Percentiles rank a stretch among this genome's conserved stretches.
Evolutionary conservation across 2,113 vertebrate genomes (phyloP).

Genomic region (Xenopus laevis): DNA sequence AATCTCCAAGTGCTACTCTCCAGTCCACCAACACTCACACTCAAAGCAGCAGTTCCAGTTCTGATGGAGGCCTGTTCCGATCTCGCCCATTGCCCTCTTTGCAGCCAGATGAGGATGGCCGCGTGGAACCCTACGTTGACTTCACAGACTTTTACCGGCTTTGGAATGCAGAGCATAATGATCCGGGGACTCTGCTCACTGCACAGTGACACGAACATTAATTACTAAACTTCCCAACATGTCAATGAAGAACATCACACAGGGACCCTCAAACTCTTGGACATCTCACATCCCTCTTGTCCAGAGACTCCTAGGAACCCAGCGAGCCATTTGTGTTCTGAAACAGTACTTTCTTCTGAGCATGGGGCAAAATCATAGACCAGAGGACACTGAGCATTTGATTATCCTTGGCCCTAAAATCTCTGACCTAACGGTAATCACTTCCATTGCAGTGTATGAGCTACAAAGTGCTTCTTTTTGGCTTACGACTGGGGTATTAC

Average conservation of each 20-base stretch:
- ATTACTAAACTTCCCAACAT: not conserved
- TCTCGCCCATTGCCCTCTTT: constrained; percentile 84
- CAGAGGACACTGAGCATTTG: no score
- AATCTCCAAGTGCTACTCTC: constrained; percentile 91
- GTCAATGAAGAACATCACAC: not conserved
- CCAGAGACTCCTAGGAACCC: no score
- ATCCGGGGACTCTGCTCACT: constrained; percentile 62
- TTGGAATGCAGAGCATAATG: constrained; percentile 86
- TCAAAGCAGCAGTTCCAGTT: constrained; percentile 95
- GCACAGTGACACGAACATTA: constrained; percentile 4
- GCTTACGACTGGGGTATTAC: no score
- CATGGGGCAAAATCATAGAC: no score
- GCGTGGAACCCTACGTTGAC: constrained; percentile 94
- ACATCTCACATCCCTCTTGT: no score
- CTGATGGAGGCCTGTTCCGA: constrained; percentile 86
- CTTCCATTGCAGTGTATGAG: no score
- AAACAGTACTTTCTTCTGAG: no score
- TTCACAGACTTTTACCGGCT: constrained; percentile 91
- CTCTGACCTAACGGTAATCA: no score
- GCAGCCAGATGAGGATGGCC: constrained; percentile 89
- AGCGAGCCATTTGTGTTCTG: no score
- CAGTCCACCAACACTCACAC: constrained; percentile 96
- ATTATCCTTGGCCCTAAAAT: no score
- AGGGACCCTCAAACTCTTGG: not conserved
- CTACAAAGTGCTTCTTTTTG: no score